Percentiles rank a stretch among this genome's conserved stretches.
phyloP scores from a whole-genome alignment of 2,888 invertebrate species.

The Selenia dentaria region DNA sequence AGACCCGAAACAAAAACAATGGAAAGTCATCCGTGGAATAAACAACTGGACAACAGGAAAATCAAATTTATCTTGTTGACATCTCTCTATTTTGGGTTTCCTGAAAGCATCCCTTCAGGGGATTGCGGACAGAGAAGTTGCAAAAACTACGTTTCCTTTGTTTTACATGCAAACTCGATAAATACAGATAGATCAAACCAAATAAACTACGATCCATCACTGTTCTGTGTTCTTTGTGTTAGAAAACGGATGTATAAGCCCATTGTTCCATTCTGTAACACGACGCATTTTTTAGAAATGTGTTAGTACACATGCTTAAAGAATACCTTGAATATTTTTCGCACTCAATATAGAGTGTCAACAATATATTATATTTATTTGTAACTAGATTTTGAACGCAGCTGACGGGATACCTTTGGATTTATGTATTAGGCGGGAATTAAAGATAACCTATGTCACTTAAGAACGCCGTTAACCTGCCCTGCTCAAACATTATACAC shows the following conservation, averaged over 20 bases:
- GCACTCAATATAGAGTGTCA: too few relatives aligned
- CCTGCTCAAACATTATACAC: too few relatives aligned
- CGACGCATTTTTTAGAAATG: too few relatives aligned
- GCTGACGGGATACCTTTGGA: too few relatives aligned
- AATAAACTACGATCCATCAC: slow-evolving; percentile 6
- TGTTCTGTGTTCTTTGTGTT: not conserved
- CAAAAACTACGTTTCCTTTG: slow-evolving; percentile 20
- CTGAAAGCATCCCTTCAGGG: slow-evolving; percentile 34
- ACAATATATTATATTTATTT: too few relatives aligned
- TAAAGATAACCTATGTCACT: too few relatives aligned
- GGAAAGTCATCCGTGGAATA: slow-evolving; percentile 26
- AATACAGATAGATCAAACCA: slow-evolving; percentile 8
- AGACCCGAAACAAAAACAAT: slow-evolving; percentile 4
- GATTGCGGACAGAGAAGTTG: slow-evolving; percentile 29
- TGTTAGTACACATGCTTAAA: too few relatives aligned
- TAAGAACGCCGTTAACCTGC: too few relatives aligned
- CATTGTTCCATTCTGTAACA: too few relatives aligned
- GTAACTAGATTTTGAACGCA: too few relatives aligned
- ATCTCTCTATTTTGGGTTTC: slow-evolving; percentile 42
- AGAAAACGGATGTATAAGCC: slow-evolving; percentile 5
- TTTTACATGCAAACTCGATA: slow-evolving; percentile 23
- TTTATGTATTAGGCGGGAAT: too few relatives aligned
- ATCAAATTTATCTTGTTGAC: slow-evolving; percentile 41
- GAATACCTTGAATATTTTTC: too few relatives aligned
- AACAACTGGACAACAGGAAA: slow-evolving; percentile 42